Percentiles rank a stretch among this genome's conserved stretches.
Evolutionary conservation across 1,140 invertebrate species (phyloP).

Genomic region (Trichomalopsis sarcophagae): DNA sequence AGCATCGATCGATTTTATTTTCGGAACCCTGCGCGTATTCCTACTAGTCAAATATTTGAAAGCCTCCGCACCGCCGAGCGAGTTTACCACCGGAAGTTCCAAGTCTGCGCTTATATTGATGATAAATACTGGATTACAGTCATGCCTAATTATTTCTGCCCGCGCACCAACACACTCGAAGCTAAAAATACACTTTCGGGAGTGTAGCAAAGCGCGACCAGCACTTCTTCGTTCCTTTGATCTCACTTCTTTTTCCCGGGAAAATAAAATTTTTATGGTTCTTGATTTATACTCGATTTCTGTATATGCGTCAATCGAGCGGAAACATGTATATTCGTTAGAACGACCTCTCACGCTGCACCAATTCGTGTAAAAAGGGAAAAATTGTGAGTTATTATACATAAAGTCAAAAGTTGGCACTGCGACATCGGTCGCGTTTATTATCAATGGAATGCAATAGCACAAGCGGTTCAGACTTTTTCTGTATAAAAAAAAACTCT

Average conservation of each 20-base stretch:
- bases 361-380: no score
- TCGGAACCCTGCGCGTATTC: background rate
- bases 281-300: background rate
- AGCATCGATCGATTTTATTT: background rate
- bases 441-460: no score
- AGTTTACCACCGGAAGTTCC: slow-evolving; percentile 9
- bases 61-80: background rate
- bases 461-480: no score
- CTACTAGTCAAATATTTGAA: slow-evolving; percentile 9
- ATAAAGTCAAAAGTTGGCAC: no score
- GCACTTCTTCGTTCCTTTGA: background rate
- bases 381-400: no score
- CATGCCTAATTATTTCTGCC: slow-evolving; percentile 17
- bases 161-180: background rate
- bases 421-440: no score
- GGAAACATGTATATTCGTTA: background rate
- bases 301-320: no score
- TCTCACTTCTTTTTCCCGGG: background rate
- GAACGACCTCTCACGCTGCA: no score
- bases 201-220: background rate
- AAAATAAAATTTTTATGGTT: background rate
- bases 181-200: slow-evolving; percentile 12
- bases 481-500: no score
- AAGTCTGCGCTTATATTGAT: background rate
- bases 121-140: slow-evolving; percentile 33